A percentile compares a stretch with the other conserved stretches of the same genome.
phyloP scores from a whole-genome alignment of 2,113 vertebrate genomes.

The Geococcyx californianus region DNA sequence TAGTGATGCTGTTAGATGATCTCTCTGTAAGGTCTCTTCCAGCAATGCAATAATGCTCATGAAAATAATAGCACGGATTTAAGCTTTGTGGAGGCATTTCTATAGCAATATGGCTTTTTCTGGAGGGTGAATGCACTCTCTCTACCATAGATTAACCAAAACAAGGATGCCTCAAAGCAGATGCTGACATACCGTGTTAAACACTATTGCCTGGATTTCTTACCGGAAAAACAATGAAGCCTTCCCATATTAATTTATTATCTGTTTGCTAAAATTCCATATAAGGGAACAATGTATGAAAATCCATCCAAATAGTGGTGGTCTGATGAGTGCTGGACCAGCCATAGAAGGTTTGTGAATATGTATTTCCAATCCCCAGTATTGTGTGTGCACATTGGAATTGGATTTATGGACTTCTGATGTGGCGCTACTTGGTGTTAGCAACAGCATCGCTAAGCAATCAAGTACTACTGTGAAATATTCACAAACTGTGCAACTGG shows the following conservation, averaged over 20 bases:
- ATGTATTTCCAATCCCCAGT: background rate
- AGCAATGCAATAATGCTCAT: background rate
- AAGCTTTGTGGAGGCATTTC: background rate
- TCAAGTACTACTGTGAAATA: background rate
- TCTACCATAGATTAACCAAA: background rate
- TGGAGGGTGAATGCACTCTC: fast-evolving
- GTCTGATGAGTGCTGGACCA: background rate
- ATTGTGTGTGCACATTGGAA: background rate
- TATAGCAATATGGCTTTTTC: background rate
- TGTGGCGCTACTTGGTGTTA: background rate
- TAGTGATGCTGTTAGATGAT: background rate
- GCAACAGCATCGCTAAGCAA: background rate
- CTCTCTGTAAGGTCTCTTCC: background rate
- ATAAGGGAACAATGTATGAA: background rate
- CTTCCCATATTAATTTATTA: background rate
- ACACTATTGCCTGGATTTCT: background rate
- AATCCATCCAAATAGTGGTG: background rate
- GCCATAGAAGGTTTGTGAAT: fast-evolving
- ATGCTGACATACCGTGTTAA: background rate
- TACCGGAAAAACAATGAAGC: background rate
- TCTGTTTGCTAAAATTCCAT: background rate
- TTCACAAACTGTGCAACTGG: background rate
- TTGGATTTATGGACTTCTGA: background rate
- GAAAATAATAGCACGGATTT: background rate
- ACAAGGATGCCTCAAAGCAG: background rate